phyloP scores from a whole-genome alignment of 2,113 vertebrate genomes.

The Percopsis transmontana region DNA sequence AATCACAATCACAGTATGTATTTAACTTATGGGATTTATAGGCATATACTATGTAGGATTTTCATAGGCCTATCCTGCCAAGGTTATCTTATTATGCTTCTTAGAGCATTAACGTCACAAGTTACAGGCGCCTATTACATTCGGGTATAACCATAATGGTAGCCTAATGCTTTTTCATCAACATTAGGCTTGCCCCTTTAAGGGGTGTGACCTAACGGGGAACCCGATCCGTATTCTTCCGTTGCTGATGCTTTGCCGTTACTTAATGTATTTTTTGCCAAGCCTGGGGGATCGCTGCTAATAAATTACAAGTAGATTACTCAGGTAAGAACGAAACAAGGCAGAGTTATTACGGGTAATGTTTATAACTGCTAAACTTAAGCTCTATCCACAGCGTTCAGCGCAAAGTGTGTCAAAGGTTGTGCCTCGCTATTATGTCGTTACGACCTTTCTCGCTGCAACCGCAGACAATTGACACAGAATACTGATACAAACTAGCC shows the following conservation, averaged over 20 bases:
- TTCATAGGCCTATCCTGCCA: no score
- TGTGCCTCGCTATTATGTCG: no score
- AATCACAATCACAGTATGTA: no score
- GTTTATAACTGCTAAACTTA: neutral
- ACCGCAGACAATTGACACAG: neutral
- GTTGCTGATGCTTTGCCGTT: neutral
- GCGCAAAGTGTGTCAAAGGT: neutral
- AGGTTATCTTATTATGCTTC: no score
- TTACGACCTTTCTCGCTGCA: no score
- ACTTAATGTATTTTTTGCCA: neutral
- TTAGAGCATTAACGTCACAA: no score
- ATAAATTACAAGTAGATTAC: neutral
- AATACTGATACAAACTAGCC: neutral
- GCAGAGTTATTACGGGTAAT: no score
- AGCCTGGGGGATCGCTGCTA: neutral
- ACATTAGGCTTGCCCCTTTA: neutral
- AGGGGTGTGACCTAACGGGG: slow-evolving; percentile 56
- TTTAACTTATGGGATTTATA: no score
- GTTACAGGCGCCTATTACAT: no score
- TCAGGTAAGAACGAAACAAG: slow-evolving; percentile 47
- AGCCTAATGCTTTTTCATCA: neutral
- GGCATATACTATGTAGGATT: no score
- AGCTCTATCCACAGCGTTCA: neutral
- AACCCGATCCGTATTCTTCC: neutral
- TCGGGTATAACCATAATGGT: no score